Conservation (phyloP, 1,140 invertebrate species). For the Nymphalis io region DNA sequence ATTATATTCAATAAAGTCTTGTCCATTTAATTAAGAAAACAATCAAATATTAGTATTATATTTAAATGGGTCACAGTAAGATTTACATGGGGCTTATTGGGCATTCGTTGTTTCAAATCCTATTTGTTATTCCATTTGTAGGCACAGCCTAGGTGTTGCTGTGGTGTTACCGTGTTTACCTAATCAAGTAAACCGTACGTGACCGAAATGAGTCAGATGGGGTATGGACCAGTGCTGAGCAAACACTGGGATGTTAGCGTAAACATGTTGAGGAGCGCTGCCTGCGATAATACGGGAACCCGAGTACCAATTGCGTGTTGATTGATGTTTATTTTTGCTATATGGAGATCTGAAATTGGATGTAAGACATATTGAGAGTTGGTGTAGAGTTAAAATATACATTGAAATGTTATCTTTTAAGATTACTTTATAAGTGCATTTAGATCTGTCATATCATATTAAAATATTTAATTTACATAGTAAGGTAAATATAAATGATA, state of each 20-base stretch:
- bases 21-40: slow-evolving; percentile 26
- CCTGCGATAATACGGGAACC: slow-evolving; percentile 10
- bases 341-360: neutral
- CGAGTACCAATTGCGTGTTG: slow-evolving; percentile 10
- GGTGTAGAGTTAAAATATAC: neutral
- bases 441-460: neutral
- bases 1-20: slow-evolving; percentile 9
- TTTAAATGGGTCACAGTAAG: slow-evolving; percentile 18
- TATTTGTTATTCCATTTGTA: slow-evolving; percentile 21
- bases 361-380: neutral
- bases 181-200: slow-evolving; percentile 39
- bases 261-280: slow-evolving; percentile 22
- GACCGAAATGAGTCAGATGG: slow-evolving; percentile 28
- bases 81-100: slow-evolving; percentile 20
- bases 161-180: slow-evolving; percentile 30
- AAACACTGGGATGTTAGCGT: slow-evolving; percentile 19
- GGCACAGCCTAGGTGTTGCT: slow-evolving; percentile 18
- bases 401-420: neutral
- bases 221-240: slow-evolving; percentile 13
- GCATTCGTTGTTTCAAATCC: neutral
- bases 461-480: neutral
- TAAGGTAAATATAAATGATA: too few relatives aligned
- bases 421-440: neutral
- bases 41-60: slow-evolving; percentile 19
- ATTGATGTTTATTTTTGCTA: slow-evolving; percentile 12